A percentile compares a stretch with the other conserved stretches of the same genome.
These are phyloP conservation scores for Solenopsis invicta DNA, from an alignment of 1,140 invertebrate genomes.

Conservation along the genomic window DNA sequence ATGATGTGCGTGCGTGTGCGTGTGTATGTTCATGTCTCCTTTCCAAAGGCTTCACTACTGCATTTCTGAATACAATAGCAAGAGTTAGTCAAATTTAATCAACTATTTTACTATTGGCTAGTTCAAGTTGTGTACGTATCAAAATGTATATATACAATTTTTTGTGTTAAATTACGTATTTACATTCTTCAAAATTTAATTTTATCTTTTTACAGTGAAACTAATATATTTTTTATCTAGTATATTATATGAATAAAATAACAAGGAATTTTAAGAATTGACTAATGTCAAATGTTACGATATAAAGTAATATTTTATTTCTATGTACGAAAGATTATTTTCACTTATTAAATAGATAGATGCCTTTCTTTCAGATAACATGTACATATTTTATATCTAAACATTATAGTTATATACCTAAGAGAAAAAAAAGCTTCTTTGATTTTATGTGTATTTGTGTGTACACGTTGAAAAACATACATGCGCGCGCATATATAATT, in stretches of 20 bases:
- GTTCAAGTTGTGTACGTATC: conserved; percentile 66
- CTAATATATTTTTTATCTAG: conserved; percentile 38
- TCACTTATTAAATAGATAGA: conserved; percentile 26
- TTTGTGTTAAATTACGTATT: conserved; percentile 73
- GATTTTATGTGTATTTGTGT: neutral
- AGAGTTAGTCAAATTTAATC: conserved; percentile 59
- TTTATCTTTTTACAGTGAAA: conserved; percentile 19
- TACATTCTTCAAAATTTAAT: conserved; percentile 74
- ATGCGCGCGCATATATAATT: no score
- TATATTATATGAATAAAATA: conserved; percentile 71
- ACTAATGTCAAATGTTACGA: conserved; percentile 64
- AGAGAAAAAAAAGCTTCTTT: neutral
- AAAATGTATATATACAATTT: conserved; percentile 80
- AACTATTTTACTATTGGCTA: conserved; percentile 44
- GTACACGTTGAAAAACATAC: no score
- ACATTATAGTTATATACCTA: neutral
- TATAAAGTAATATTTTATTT: conserved; percentile 57
- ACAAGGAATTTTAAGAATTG: conserved; percentile 69
- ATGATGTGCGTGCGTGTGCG: neutral
- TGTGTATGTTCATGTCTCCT: conserved; percentile 21
- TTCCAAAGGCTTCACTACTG: conserved; percentile 72
- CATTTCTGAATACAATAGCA: conserved; percentile 55
- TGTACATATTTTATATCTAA: conserved; percentile 22
- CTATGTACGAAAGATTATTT: conserved; percentile 26
- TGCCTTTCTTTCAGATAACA: conserved; percentile 29